These are phyloP conservation scores for Toxostoma redivivum DNA, from an alignment of 2,113 vertebrate species.

Conservation along the genomic window DNA sequence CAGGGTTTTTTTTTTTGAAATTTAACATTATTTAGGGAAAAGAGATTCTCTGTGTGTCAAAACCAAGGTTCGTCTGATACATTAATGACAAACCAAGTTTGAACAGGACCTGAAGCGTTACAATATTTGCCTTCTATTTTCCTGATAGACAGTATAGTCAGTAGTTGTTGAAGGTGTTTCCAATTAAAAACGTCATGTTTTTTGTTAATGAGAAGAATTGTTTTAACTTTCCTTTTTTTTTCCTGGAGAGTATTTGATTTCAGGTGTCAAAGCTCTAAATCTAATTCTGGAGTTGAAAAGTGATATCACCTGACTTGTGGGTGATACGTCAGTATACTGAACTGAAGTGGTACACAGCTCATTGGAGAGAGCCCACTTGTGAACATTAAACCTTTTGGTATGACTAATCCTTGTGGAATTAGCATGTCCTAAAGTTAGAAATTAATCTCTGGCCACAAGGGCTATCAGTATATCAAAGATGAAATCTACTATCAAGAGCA, in stretches of 20 bases:
- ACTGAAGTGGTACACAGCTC: not conserved
- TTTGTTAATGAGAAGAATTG: not conserved
- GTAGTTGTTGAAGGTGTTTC: not conserved
- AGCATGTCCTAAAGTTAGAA: not conserved
- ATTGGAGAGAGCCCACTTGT: not conserved
- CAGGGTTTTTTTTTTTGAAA: not conserved
- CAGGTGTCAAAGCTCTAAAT: not conserved
- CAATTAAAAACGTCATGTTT: not conserved
- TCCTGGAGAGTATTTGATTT: not conserved
- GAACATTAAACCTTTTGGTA: not conserved
- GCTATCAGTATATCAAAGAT: not conserved
- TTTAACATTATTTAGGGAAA: not conserved
- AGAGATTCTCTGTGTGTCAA: not conserved
- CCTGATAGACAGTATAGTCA: not conserved
- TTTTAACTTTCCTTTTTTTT: not conserved
- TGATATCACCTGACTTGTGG: not conserved
- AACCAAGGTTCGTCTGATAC: not conserved
- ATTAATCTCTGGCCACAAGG: not conserved
- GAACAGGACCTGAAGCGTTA: not conserved
- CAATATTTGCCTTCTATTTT: slow-evolving; percentile 5
- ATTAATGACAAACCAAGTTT: not conserved
- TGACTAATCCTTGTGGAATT: not conserved
- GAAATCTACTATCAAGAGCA: not conserved
- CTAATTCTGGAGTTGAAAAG: not conserved
- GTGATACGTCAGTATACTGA: not conserved